A percentile compares a stretch with the other conserved stretches of the same genome.
phyloP scores from a whole-genome alignment of 2,888 invertebrate genomes.

The Amphipoea lucens region DNA sequence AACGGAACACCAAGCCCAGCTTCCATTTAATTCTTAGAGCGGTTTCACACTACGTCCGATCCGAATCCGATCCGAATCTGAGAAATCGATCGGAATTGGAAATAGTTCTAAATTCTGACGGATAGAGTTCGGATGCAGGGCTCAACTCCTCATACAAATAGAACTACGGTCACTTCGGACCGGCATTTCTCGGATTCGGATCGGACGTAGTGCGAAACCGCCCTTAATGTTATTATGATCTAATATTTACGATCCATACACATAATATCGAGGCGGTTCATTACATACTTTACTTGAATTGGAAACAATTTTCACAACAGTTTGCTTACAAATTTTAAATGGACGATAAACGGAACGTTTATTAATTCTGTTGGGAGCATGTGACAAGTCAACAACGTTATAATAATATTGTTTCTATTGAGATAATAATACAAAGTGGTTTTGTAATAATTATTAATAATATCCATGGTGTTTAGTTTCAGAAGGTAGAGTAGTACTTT shows the following conservation, averaged over 20 bases:
- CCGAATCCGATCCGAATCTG: too few relatives aligned
- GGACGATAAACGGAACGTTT: slow-evolving; percentile 22
- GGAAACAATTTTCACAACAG: slow-evolving; percentile 22
- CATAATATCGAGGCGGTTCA: slow-evolving; percentile 15
- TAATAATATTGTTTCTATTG: slow-evolving; percentile 32
- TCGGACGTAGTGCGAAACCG: too few relatives aligned
- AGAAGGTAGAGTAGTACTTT: neutral
- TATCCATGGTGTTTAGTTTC: neutral
- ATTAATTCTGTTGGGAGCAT: slow-evolving; percentile 26
- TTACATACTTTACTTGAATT: slow-evolving; percentile 32
- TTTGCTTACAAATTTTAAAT: slow-evolving; percentile 29
- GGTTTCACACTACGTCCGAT: too few relatives aligned
- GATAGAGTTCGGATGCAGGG: too few relatives aligned
- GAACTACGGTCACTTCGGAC: too few relatives aligned
- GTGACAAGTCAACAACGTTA: slow-evolving; percentile 24
- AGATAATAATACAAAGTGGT: slow-evolving; percentile 18
- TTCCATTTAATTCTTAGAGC: slow-evolving; percentile 4
- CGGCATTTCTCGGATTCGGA: too few relatives aligned
- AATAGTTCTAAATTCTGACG: too few relatives aligned
- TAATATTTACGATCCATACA: slow-evolving; percentile 46
- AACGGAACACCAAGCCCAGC: slow-evolving; percentile 29
- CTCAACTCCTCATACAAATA: too few relatives aligned
- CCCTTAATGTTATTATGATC: slow-evolving; percentile 31
- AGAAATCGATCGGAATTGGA: too few relatives aligned
- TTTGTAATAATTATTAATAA: slow-evolving; percentile 3